Base-by-base conservation (phyloP, 1,140 invertebrate genomes). In the Neuroterus valhalla region DNA sequence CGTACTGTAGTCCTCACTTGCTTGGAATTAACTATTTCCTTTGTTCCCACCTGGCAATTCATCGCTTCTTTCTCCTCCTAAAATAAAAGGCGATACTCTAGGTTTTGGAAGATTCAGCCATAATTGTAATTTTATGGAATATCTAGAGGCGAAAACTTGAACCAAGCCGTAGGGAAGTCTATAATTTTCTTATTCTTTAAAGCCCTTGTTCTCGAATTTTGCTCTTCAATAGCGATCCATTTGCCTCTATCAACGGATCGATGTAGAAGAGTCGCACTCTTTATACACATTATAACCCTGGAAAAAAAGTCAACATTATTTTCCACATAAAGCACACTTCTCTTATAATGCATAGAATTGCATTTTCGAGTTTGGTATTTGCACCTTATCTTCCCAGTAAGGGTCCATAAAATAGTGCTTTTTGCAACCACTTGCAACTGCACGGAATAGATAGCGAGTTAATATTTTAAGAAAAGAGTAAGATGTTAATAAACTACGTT, bases 191-290 rank as follows among this genome's bases (percentile, higher is more conserved):
- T 55, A 14, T 55, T 10, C 11, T 14, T 2, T 21, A 52, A n/a
- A 69, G 23, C 38, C 5, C 5, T 31, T 11, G 3, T 19, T 26
- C 43, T 67, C 21, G 21, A 3, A 11, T 66, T 52, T 42, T 74
- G 23, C 26, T 55, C 46, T n/a, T 45, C 44, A 2, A 62, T 26
- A 0, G 38, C 38, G 31, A 74, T n/a, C 72, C 67, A 74, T 21
- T 69, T 50, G 26, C 72, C 72, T n/a, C 23, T 50, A 45, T 74
- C 66, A 15, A 74, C 17, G 11, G 43, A 45, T 8, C 46, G 50
- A 62, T 62, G 19, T 2, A 74, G n/a, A 55, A 1, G 4, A 5
- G 23, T 17, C 45, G 5, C 6, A 31, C 15, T 48, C 43, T 42
- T 0, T 23, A 44, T 6, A 14, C 46, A 15, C 15, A 14, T 50